These are phyloP conservation scores for Microtus obscurus DNA, from an alignment of 2,797 vertebrate species.

Conservation along the genomic window DNA sequence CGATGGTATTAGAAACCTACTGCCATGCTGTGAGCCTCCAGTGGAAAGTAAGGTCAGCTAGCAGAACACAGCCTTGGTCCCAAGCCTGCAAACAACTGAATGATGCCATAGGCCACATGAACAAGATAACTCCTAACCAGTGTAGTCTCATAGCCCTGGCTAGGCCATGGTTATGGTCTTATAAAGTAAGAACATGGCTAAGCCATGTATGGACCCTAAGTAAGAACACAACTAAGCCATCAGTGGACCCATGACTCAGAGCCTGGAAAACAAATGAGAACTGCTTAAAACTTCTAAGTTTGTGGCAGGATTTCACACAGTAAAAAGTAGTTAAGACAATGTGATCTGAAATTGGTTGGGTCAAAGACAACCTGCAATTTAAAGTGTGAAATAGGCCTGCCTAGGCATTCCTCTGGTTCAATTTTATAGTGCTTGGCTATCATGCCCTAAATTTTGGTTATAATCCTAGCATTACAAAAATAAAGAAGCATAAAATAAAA, in stretches of 20 bases:
- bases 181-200: background rate
- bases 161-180: background rate
- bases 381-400: background rate
- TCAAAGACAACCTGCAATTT: background rate
- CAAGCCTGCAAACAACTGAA: background rate
- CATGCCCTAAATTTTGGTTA: background rate
- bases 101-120: background rate
- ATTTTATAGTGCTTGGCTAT: background rate
- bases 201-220: no score
- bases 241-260: background rate
- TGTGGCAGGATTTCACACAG: background rate
- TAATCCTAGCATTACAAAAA: background rate
- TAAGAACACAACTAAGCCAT: background rate
- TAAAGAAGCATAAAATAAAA: background rate
- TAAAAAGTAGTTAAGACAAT: background rate
- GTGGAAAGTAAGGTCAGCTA: background rate
- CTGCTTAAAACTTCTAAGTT: background rate
- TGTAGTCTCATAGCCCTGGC: background rate
- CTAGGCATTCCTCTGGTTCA: background rate
- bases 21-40: background rate
- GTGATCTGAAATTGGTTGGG: background rate
- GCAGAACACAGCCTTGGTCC: background rate
- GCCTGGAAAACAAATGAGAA: background rate
- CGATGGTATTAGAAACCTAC: background rate
- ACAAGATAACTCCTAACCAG: background rate